Conservation (phyloP, 2,797 vertebrate species). For the Ispidina picta region DNA sequence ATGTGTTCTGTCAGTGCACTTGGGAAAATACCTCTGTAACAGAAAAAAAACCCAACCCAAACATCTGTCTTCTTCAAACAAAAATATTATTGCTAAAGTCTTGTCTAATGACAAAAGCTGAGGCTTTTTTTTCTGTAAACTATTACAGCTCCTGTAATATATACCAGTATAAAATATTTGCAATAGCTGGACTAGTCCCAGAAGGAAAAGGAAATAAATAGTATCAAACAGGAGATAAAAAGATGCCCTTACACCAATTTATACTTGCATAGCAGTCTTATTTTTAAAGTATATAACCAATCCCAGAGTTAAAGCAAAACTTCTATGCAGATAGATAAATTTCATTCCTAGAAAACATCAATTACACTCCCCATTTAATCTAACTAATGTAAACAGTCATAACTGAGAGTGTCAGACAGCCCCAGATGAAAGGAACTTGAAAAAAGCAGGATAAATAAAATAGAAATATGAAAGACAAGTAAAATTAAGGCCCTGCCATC, state of each 20-base stretch:
- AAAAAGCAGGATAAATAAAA: background rate
- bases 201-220: background rate
- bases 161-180: background rate
- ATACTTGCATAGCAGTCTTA: background rate
- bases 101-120: background rate
- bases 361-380: background rate
- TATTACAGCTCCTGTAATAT: background rate
- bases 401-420: background rate
- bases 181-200: background rate
- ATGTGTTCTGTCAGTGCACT: background rate
- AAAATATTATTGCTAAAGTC: background rate
- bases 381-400: background rate
- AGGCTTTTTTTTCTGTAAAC: background rate
- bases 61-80: background rate
- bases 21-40: background rate
- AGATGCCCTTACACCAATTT: background rate
- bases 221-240: background rate
- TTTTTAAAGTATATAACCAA: background rate
- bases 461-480: background rate
- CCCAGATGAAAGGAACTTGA: background rate
- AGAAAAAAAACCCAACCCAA: background rate
- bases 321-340: background rate
- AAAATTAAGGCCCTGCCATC: conserved; percentile 43
- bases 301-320: background rate
- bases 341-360: rapidly evolving